phyloP scores from a whole-genome alignment of 2,113 vertebrate species.

The Leiothrix lutea region DNA sequence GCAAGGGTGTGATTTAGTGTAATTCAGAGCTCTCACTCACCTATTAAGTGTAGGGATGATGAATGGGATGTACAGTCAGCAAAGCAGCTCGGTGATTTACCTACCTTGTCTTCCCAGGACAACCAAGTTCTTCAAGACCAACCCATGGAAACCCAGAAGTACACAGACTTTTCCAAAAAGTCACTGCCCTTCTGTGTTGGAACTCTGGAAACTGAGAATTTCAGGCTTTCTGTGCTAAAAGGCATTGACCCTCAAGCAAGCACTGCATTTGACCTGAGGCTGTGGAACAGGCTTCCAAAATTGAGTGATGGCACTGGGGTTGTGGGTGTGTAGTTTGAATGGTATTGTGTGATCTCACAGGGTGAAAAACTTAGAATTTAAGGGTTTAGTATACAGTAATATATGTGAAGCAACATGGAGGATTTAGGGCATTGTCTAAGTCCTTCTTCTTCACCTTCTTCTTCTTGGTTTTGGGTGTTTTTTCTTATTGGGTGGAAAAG shows the following conservation, averaged over 20 bases:
- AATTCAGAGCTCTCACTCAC: conserved; percentile 63
- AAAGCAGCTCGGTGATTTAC: conserved; percentile 56
- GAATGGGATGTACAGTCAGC: conserved; percentile 59
- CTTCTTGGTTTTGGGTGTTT: neutral
- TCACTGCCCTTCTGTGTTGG: neutral
- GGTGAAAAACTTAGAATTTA: neutral
- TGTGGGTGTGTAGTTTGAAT: neutral
- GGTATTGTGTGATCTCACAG: neutral
- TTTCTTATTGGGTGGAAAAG: neutral
- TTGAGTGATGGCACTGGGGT: neutral
- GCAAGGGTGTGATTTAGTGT: conserved; percentile 55
- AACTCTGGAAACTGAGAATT: neutral
- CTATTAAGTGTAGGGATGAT: conserved; percentile 60
- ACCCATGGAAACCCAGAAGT: neutral
- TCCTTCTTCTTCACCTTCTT: neutral
- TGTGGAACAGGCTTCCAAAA: neutral
- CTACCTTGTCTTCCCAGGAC: conserved; percentile 39
- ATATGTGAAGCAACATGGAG: neutral
- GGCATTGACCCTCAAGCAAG: neutral
- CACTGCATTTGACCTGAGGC: neutral
- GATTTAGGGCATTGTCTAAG: neutral
- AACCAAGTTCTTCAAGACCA: conserved; percentile 10
- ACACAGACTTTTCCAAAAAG: rapidly evolving
- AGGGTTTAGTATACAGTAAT: neutral
- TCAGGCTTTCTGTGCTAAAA: neutral